These are phyloP conservation scores for Tretioscincus oriximinensis DNA, from an alignment of 2,113 vertebrate genomes.

Conservation along the genomic window DNA sequence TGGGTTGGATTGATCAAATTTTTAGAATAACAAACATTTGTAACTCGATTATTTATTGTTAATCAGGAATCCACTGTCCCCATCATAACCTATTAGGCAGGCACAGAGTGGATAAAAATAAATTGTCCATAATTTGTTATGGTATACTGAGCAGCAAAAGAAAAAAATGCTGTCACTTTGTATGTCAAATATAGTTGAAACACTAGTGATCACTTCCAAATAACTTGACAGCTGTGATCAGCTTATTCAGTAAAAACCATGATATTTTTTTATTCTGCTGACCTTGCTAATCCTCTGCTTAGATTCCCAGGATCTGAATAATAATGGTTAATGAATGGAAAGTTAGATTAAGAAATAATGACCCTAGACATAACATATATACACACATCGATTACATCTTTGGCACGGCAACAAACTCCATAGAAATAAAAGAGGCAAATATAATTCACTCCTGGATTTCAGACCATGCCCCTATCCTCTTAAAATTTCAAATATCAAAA, in stretches of 20 bases:
- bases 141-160: slow-evolving; percentile 5
- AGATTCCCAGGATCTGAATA: slow-evolving; percentile 4
- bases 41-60: too few species aligned
- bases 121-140: slow-evolving; percentile 3
- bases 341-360: not conserved
- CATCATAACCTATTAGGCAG: not conserved
- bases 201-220: not conserved
- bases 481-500: too few species aligned
- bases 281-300: not conserved
- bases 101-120: slow-evolving; percentile 11
- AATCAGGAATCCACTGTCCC: too few species aligned
- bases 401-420: too few species aligned
- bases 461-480: too few species aligned
- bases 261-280: not conserved
- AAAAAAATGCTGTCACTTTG: slow-evolving; percentile 6
- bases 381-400: too few species aligned
- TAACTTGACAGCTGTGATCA: slow-evolving; percentile 5
- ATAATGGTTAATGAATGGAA: not conserved
- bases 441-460: too few species aligned
- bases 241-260: not conserved
- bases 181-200: not conserved
- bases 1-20: too few species aligned
- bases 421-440: too few species aligned
- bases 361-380: not conserved
- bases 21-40: too few species aligned